phyloP scores from a whole-genome alignment of 1,140 invertebrate species.

The Zophobas morio region DNA sequence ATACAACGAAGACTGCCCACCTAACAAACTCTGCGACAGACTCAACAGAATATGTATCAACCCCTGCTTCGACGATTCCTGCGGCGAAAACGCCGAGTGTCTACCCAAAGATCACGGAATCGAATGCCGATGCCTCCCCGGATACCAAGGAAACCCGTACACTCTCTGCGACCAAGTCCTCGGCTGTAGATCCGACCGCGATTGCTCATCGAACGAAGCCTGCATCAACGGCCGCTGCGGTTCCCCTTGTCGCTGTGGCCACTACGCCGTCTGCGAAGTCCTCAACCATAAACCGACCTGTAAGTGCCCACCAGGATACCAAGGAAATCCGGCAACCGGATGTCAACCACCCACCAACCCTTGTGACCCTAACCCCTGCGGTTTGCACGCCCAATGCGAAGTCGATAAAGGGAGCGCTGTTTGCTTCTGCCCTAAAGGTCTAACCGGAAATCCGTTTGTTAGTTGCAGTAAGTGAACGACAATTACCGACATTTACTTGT shows the following conservation, averaged over 20 bases:
- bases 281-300: conserved; percentile 81
- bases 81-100: conserved; percentile 89
- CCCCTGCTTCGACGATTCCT: conserved; percentile 86
- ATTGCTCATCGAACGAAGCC: conserved; percentile 79
- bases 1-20: conserved; percentile 91
- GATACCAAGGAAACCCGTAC: conserved; percentile 86
- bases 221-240: conserved; percentile 82
- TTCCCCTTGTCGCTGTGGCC: conserved; percentile 83
- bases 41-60: conserved; percentile 87
- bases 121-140: conserved; percentile 83
- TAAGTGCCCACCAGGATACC: conserved; percentile 83
- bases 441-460: conserved; percentile 92
- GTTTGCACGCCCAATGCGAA: conserved; percentile 87
- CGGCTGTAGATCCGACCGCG: conserved; percentile 78
- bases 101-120: conserved; percentile 82
- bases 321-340: conserved; percentile 77
- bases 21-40: conserved; percentile 84
- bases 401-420: conserved; percentile 88
- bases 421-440: conserved; percentile 90
- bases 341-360: conserved; percentile 78
- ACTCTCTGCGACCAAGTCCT: conserved; percentile 78
- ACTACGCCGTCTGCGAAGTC: conserved; percentile 84
- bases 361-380: conserved; percentile 89
- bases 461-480: conserved; percentile 85
- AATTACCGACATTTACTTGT: background rate